Evolutionary conservation across 2,797 vertebrate species (phyloP).

Genomic region (Rhynchotus rufescens): DNA sequence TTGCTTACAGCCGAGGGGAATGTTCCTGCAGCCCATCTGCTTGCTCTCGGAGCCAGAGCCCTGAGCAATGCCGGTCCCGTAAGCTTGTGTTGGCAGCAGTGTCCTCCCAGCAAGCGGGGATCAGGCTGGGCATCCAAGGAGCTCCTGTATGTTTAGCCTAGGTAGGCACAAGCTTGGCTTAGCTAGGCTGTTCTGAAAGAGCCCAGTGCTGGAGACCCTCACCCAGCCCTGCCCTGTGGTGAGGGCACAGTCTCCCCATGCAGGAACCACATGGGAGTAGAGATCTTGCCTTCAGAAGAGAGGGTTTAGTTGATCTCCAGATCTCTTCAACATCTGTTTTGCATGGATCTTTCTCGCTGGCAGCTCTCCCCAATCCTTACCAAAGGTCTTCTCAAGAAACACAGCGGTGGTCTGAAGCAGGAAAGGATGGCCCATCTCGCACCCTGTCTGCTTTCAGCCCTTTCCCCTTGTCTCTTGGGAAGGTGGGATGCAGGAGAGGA

Average conservation of each 20-base stretch:
- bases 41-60: not conserved
- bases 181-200: not conserved
- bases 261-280: not conserved
- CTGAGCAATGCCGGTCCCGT: not conserved
- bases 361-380: not conserved
- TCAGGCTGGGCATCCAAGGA: not conserved
- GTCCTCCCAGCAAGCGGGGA: not conserved
- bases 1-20: not conserved
- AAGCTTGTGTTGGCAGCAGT: not conserved
- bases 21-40: not conserved
- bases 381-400: not conserved
- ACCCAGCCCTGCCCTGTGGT: not conserved
- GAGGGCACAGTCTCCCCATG: not conserved
- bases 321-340: not conserved
- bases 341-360: not conserved
- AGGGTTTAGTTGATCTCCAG: not conserved
- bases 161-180: no score
- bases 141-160: not conserved
- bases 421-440: accelerated
- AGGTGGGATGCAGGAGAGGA: not conserved
- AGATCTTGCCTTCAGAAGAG: not conserved
- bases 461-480: not conserved
- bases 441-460: not conserved
- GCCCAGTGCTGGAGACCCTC: not conserved
- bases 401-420: not conserved